Evolutionary conservation across 2,113 vertebrate species (phyloP).

Genomic region (Phainopepla nitens): DNA sequence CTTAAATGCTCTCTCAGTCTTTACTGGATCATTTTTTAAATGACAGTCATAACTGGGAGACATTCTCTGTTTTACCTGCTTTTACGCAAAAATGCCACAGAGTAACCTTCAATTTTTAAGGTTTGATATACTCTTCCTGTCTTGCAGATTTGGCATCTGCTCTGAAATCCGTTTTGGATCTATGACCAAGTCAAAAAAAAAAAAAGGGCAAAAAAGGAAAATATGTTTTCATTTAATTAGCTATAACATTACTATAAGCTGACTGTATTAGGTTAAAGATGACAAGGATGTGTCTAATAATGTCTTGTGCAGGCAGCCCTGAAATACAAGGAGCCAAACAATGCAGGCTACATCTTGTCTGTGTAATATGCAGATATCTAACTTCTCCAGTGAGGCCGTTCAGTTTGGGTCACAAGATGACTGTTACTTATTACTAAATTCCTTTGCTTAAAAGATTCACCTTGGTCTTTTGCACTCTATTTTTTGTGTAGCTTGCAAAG

Average conservation of each 20-base stretch:
- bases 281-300: not conserved
- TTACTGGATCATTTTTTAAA: not conserved
- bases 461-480: not conserved
- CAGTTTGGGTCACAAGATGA: not conserved
- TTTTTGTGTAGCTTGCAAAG: not conserved
- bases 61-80: not conserved
- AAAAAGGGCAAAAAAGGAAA: not conserved
- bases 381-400: not conserved
- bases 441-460: not conserved
- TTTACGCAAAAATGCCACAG: not conserved
- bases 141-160: rapidly evolving
- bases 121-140: not conserved
- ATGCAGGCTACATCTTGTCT: not conserved
- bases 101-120: not conserved
- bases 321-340: not conserved
- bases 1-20: not conserved
- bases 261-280: not conserved
- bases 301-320: not conserved
- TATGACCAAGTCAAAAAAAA: not conserved
- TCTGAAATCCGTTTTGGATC: not conserved
- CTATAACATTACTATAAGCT: not conserved
- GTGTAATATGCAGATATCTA: not conserved
- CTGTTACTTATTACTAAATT: not conserved
- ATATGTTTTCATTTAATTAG: not conserved
- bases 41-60: not conserved